Conservation (phyloP, 2,113 vertebrate genomes). For the Oostethus manadensis region DNA sequence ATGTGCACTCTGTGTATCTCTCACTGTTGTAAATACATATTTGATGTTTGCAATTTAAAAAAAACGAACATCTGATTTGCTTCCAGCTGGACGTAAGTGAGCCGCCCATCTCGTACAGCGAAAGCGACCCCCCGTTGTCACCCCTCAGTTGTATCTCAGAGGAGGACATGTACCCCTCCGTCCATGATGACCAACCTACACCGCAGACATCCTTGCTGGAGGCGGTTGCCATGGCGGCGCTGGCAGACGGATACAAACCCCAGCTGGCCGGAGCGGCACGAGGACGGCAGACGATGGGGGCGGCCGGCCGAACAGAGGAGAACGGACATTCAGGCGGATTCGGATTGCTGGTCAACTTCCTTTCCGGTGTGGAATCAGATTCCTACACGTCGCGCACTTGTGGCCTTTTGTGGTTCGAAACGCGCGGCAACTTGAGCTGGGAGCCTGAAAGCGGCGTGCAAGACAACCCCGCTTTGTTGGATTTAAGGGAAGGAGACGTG, state of each 20-base stretch:
- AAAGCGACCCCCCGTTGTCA: slow-evolving; percentile 64
- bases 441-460: not conserved
- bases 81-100: not conserved
- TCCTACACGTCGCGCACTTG: slow-evolving; percentile 5
- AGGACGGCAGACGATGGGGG: slow-evolving; percentile 22
- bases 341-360: slow-evolving; percentile 23
- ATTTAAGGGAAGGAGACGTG: slow-evolving; percentile 29
- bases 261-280: slow-evolving; percentile 19
- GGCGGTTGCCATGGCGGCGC: not conserved
- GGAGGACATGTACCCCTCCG: slow-evolving; percentile 41
- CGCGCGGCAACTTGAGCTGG: not conserved
- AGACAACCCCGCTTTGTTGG: slow-evolving; percentile 4
- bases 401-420: too few relatives aligned
- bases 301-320: slow-evolving; percentile 5
- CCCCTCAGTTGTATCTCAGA: slow-evolving; percentile 51
- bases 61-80: not conserved
- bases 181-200: slow-evolving; percentile 9
- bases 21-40: too few relatives aligned
- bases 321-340: not conserved
- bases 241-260: slow-evolving; percentile 54
- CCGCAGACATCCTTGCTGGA: slow-evolving; percentile 8
- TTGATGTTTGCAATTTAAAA: too few relatives aligned
- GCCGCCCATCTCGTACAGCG: not conserved
- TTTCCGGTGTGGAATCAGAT: slow-evolving; percentile 28
- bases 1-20: too few relatives aligned